Evolutionary conservation across 2,113 vertebrate genomes (phyloP).

Genomic region (Petromus typicus): DNA sequence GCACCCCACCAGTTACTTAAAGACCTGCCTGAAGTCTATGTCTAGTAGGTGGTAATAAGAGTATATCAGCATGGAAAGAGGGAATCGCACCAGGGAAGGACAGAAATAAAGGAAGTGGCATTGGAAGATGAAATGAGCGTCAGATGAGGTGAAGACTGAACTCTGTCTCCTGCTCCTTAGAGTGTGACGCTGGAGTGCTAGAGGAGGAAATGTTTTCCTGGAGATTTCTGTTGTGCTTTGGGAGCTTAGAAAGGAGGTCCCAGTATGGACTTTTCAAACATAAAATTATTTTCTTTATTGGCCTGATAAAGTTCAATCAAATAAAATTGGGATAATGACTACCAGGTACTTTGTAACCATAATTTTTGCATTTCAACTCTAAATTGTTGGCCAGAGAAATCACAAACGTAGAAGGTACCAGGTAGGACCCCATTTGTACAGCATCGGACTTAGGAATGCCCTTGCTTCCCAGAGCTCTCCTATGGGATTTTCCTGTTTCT

Average conservation of each 20-base stretch:
- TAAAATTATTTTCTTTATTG: background rate
- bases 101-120: background rate
- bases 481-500: background rate
- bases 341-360: background rate
- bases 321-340: background rate
- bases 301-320: background rate
- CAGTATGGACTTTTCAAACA: background rate
- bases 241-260: constrained; percentile 12
- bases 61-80: background rate
- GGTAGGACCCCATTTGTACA: background rate
- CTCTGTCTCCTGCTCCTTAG: background rate
- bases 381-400: background rate
- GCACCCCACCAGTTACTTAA: background rate
- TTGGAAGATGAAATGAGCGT: background rate
- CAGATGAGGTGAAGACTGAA: background rate
- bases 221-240: background rate
- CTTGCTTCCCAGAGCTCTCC: background rate
- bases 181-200: background rate
- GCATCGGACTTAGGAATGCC: background rate
- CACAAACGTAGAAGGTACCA: background rate
- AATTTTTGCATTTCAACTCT: background rate
- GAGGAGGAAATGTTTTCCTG: background rate
- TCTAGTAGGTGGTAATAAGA: background rate
- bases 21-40: background rate
- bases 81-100: background rate